phyloP scores from a whole-genome alignment of 2,113 vertebrate species.

The Cavia aperea region DNA sequence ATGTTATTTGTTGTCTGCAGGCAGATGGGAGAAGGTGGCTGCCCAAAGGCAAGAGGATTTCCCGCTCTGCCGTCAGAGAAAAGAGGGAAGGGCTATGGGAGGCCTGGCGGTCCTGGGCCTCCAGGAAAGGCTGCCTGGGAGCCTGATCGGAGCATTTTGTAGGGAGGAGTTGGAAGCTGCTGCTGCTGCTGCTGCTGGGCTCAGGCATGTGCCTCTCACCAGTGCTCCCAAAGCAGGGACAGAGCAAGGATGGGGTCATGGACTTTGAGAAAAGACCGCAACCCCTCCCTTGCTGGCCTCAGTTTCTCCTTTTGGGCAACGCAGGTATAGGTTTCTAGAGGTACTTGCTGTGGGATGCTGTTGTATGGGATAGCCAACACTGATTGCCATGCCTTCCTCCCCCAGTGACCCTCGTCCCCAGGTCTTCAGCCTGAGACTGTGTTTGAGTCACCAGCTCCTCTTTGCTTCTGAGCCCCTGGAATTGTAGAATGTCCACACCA shows the following conservation, averaged over 20 bases:
- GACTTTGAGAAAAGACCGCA: not conserved
- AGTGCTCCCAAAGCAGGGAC: not conserved
- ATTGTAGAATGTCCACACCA: not conserved
- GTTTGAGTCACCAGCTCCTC: not conserved
- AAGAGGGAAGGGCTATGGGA: not conserved
- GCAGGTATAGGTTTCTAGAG: not conserved
- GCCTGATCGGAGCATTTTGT: not conserved
- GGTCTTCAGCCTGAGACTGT: not conserved
- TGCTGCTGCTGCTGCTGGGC: not conserved
- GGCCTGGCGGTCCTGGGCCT: not conserved
- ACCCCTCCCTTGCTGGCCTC: not conserved
- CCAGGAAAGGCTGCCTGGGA: not conserved
- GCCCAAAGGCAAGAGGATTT: not conserved
- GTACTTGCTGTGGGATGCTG: not conserved
- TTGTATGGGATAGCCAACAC: not conserved
- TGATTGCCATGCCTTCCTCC: rapidly evolving
- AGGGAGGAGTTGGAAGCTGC: not conserved
- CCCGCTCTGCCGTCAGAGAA: not conserved
- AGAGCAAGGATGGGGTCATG: not conserved
- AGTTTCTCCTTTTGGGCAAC: not conserved
- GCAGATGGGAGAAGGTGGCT: not conserved
- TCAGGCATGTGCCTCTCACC: not conserved
- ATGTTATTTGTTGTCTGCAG: not conserved
- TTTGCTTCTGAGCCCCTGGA: not conserved
- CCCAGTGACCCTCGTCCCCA: not conserved